Percentiles rank a stretch among this genome's conserved stretches.
Conservation (phyloP, 2,797 vertebrate species). For the Carduelis carduelis region DNA sequence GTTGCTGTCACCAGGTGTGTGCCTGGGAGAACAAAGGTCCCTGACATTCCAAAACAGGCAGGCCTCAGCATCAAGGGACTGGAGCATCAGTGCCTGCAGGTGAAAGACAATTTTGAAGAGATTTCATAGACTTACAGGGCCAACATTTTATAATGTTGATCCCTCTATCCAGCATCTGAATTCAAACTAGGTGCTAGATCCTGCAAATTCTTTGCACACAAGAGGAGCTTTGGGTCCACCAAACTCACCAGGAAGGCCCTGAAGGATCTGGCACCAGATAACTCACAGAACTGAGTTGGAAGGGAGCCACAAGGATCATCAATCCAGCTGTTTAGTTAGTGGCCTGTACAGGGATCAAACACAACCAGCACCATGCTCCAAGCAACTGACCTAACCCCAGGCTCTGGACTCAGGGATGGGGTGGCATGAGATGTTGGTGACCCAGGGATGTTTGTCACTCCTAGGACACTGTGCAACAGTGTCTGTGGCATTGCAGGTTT, state of each 20-base stretch:
- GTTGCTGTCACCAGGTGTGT: neutral
- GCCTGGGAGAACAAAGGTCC: neutral
- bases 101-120: neutral
- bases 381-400: fast-evolving
- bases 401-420: neutral
- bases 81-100: neutral
- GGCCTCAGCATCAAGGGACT: neutral
- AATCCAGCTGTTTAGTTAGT: neutral
- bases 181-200: neutral
- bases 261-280: neutral
- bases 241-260: neutral
- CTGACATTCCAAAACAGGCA: neutral
- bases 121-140: neutral
- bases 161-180: neutral
- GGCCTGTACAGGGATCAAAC: neutral
- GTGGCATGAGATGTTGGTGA: neutral
- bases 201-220: neutral
- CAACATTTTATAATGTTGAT: neutral
- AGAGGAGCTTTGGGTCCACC: neutral
- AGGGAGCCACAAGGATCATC: neutral
- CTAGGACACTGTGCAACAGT: neutral
- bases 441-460: neutral
- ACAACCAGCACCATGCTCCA: neutral
- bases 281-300: neutral
- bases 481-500: neutral